Base-by-base conservation (phyloP, 2,113 vertebrate genomes). In the Petromus typicus region DNA sequence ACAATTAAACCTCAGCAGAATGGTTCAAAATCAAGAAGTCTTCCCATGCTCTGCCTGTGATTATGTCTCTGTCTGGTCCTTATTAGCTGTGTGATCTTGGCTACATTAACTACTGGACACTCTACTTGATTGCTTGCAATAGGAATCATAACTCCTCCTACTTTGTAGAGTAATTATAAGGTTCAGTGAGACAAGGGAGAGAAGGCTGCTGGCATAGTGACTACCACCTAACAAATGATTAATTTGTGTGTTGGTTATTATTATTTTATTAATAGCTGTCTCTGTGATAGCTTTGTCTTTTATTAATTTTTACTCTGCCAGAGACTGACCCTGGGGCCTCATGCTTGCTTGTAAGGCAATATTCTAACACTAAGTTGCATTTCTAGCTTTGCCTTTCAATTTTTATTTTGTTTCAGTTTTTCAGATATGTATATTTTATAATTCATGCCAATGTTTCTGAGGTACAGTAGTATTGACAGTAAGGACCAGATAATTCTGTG, bases 361-460 rank as follows among this genome's bases (percentile, higher is more conserved):
- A 3, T 32, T 78, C 30, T 54, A 34, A 51, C 30, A 51, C 7
- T 51, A 45, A 51, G 27, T 30, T 76, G 30, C 16, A 76, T 10
- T 20, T 76, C 7, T 30, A 32, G 75, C 16, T 51, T 27, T 76
- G 37, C 17, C 9, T 34, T 57, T 82, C 5, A 30, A 27, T 48
- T 63, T 75, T 20, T 18, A 43, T 69, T 93, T 89, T 78, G 20
- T 86, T 82, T 92, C 45, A 37, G 23, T 56, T 91, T 89, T 96
- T 14, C 59, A 91, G 37, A 79, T 83, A 79, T 82, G 67, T 63
- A 61, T 0, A 56, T 22, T 67, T 89, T 17, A 34, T 86, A 20
- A 71, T 40, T 37, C 30, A 32, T 37, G n/a, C 12, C 25, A 45
- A 16, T 56, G n/a, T 90, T 82, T 79, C 40, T 45, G 5, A 76